Conservation (phyloP, 92 coral and sea anemone genomes). For the Micromussa lordhowensis region DNA sequence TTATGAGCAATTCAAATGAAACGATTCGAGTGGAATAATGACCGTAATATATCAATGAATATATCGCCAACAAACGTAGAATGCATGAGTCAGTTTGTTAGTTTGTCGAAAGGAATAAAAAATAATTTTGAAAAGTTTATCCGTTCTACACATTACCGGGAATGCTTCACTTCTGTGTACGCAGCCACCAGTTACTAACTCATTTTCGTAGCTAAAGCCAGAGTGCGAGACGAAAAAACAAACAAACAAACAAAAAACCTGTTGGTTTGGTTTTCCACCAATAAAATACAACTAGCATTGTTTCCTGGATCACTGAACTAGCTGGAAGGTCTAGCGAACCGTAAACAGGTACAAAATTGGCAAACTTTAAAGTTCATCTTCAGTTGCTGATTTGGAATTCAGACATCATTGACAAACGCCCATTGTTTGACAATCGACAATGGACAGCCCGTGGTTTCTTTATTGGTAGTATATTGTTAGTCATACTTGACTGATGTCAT, state of each 20-base stretch:
- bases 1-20: background rate
- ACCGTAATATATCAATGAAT: background rate
- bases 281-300: background rate
- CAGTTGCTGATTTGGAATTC: slow-evolving; percentile 17
- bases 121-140: background rate
- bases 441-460: slow-evolving; percentile 17
- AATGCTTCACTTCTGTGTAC: background rate
- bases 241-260: background rate
- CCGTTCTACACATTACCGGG: background rate
- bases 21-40: background rate
- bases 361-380: background rate
- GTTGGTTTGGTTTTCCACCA: background rate
- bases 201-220: background rate
- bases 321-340: slow-evolving; percentile 4
- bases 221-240: background rate
- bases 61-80: background rate
- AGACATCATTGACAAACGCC: slow-evolving; percentile 18
- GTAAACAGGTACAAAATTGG: slow-evolving; percentile 1
- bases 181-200: background rate
- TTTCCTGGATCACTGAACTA: background rate
- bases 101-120: background rate
- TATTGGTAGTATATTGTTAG: slow-evolving; percentile 41
- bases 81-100: background rate
- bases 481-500: slow-evolving; percentile 21
- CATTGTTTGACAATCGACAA: background rate